A percentile compares a stretch with the other conserved stretches of the same genome.
These are phyloP conservation scores for Geothlypis trichas DNA, from an alignment of 2,113 vertebrate genomes.

Conservation along the genomic window DNA sequence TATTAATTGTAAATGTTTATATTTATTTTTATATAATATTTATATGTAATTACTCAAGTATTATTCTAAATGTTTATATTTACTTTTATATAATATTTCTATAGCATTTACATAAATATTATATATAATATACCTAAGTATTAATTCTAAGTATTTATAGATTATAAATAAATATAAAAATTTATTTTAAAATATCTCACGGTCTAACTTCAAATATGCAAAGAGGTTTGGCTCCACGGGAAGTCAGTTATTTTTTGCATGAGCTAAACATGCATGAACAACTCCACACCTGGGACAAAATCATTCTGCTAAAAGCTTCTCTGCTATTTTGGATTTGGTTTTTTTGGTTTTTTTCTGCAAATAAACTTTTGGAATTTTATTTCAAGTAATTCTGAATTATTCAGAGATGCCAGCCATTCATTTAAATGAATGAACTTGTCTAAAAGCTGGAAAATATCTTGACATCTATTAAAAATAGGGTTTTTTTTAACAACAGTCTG, in stretches of 20 bases:
- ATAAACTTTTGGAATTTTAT: rapidly evolving
- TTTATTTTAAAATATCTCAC: rapidly evolving
- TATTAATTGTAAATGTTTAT: not conserved
- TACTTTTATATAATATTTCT: no score
- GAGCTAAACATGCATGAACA: not conserved
- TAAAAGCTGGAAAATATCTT: not conserved
- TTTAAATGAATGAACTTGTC: rapidly evolving
- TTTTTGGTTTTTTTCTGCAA: not conserved
- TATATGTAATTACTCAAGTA: no score
- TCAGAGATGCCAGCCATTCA: not conserved
- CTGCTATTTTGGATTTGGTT: rapidly evolving
- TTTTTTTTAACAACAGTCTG: not conserved
- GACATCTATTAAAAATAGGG: not conserved
- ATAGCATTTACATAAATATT: no score
- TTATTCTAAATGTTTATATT: not conserved
- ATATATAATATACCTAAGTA: no score
- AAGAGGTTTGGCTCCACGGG: not conserved
- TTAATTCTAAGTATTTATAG: not conserved
- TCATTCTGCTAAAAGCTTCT: not conserved
- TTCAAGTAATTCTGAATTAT: not conserved
- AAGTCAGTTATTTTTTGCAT: not conserved
- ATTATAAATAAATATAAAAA: not conserved
- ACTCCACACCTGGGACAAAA: not conserved
- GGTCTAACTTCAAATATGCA: rapidly evolving
- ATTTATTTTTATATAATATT: no score